Evolutionary conservation across 2,888 invertebrate species (phyloP).

Genomic region (Drosophila imparisetae): DNA sequence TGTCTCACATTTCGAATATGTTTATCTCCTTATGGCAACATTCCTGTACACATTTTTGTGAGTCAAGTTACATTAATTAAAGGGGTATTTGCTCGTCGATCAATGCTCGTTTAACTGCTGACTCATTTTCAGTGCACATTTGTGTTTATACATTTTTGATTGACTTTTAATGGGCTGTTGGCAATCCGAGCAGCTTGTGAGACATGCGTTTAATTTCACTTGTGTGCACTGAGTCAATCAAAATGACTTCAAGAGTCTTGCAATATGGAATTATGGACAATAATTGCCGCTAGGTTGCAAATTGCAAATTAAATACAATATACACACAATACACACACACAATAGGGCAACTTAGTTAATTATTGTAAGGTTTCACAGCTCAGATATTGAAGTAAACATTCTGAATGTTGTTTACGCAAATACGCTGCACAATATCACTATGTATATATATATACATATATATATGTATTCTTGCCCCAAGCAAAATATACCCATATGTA

Average conservation of each 20-base stretch:
- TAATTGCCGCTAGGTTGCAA: conserved; percentile 8
- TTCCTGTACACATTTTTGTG: neutral
- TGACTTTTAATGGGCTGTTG: conserved; percentile 64
- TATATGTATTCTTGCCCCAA: neutral
- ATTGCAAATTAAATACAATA: conserved; percentile 8
- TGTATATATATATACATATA: neutral
- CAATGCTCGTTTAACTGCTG: neutral
- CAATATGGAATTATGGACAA: conserved; percentile 35
- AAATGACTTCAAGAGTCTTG: conserved; percentile 41
- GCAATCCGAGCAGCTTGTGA: conserved; percentile 28
- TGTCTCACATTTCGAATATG: conserved; percentile 12
- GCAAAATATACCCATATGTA: neutral
- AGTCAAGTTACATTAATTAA: neutral
- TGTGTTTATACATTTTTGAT: conserved; percentile 45
- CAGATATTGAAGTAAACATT: conserved; percentile 22
- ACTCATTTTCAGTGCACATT: conserved; percentile 6
- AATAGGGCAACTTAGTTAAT: conserved; percentile 33
- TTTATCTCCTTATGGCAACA: neutral
- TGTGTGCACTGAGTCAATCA: conserved; percentile 18
- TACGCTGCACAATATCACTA: conserved; percentile 7
- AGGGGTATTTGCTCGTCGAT: conserved; percentile 1
- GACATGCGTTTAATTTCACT: conserved; percentile 22
- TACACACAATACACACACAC: neutral
- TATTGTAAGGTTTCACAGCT: conserved; percentile 13
- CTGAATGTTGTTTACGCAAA: conserved; percentile 24